Evolutionary conservation across 2,888 invertebrate genomes (phyloP), one percentile per base, ranked within the genome.

Genomic region (Thelaira solivaga): DNA sequence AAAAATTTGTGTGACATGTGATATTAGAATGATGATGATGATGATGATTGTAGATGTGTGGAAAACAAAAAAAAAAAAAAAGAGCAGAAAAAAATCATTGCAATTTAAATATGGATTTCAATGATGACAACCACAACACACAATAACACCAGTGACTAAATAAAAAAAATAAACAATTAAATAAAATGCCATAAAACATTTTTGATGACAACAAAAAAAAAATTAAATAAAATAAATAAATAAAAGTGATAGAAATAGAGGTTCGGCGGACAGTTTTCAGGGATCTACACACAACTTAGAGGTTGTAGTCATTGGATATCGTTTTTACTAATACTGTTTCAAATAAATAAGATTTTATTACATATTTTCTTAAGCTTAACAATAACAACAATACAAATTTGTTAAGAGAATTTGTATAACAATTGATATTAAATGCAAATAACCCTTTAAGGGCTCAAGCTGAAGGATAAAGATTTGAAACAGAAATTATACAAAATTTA

Each of bases 221-320:
- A n/a, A n/a, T n/a, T n/a, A n/a, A n/a, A n/a, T n/a, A n/a, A 36
- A 62, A 55, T 61, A 29, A 36, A 5, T 16, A 26, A 43, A 45
- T 45, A 34, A 34, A 26, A 61, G 3, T 13, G 1, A 1, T 36
- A 26, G 29, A 41, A 8, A 24, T n/a, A 20, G 47, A 20, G 10
- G 24, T n/a, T n/a, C 39, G 20, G n/a, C 6, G n/a, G 16, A 0
- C 11, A 29, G 13, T 6, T 10, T n/a, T 3, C 8, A 26, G 26
- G 24, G 7, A 29, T 39, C 47, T 29, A 20, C 47, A 26, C 22
- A 68, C 61, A 74, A n/a, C n/a, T n/a, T 65, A 74, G 69, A 74
- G 74, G 69, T 78, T 78, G 74, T 24, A 71, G 69, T 74, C 69
- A 78, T 78, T 71, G 69, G 74, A 78, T 78, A 78, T 78, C 69